Evolutionary conservation across 23 tunicate genomes (phyloP).

Genomic region (Halocynthia aurantium): DNA sequence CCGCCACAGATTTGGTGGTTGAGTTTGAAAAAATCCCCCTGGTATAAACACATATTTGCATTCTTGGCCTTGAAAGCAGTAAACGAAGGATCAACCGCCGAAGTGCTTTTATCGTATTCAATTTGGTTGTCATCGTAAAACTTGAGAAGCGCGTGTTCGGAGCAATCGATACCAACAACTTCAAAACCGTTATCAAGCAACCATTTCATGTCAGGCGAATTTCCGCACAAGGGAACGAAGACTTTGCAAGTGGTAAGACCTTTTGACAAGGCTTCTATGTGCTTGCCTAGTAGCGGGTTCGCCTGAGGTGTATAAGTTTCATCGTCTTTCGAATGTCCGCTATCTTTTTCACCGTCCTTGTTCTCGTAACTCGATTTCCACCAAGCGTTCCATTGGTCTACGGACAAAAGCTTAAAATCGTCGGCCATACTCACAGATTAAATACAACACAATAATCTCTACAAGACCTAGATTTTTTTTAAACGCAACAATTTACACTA

Average conservation of each 20-base stretch:
- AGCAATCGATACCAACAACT: slow-evolving; percentile 67
- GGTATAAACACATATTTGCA: slow-evolving; percentile 27
- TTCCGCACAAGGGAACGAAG: slow-evolving; percentile 71
- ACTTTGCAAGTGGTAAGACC: slow-evolving; percentile 2
- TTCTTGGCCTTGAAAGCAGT: slow-evolving; percentile 25
- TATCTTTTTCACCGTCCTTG: slow-evolving; percentile 16
- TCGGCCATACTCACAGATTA: slow-evolving; percentile 1
- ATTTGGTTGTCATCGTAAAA: slow-evolving; percentile 48
- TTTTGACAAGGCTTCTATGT: slow-evolving; percentile 5
- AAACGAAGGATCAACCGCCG: slow-evolving; percentile 7
- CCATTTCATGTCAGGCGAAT: slow-evolving; percentile 72
- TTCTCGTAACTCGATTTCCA: slow-evolving; percentile 38
- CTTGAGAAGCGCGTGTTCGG: slow-evolving; percentile 43
- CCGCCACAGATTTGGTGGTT: slow-evolving; percentile 30
- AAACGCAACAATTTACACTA: too few species aligned
- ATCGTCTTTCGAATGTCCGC: slow-evolving; percentile 19
- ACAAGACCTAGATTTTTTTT: too few species aligned
- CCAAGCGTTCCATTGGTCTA: slow-evolving; percentile 65
- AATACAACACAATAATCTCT: not conserved
- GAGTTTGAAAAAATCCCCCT: slow-evolving; percentile 59
- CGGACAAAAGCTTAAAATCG: slow-evolving; percentile 19
- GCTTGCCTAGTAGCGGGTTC: slow-evolving; percentile 49
- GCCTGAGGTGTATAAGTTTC: slow-evolving; percentile 24
- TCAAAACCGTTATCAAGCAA: slow-evolving; percentile 28
- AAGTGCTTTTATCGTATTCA: slow-evolving; percentile 24